Conservation (phyloP, 2,113 vertebrate genomes). For the Dicerorhinus sumatrensis region DNA sequence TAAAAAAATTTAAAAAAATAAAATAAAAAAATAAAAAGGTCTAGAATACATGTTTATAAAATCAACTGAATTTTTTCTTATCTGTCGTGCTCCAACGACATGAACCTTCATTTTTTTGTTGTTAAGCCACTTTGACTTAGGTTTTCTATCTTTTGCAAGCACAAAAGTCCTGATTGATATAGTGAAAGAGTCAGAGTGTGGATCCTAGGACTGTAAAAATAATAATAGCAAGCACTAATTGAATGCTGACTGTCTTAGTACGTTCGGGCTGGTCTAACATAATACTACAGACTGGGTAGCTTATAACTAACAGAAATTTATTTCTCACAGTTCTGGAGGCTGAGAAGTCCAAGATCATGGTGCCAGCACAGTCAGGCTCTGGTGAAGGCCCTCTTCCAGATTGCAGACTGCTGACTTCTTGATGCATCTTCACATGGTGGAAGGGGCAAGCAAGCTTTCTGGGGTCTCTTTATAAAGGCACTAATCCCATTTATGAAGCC, state of each 20-base stretch:
- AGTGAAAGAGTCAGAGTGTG: no score
- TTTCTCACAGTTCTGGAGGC: no score
- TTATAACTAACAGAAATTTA: no score
- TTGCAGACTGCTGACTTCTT: no score
- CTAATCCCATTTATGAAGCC: not conserved
- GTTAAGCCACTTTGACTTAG: not conserved
- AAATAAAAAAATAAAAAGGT: no score
- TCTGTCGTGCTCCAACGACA: not conserved
- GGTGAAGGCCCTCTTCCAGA: no score
- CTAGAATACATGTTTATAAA: not conserved
- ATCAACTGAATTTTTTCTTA: not conserved
- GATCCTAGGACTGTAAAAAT: not conserved
- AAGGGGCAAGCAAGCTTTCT: not conserved
- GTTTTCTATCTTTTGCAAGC: not conserved
- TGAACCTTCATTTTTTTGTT: not conserved
- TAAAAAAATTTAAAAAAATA: no score
- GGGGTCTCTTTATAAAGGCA: not conserved
- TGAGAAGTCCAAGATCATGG: no score
- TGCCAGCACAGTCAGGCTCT: no score
- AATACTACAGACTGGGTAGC: not conserved
- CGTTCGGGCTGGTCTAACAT: not conserved
- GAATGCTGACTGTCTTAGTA: no score
- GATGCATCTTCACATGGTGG: not conserved
- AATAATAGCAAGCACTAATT: no score
- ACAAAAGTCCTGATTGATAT: not conserved